A percentile compares a stretch with the other conserved stretches of the same genome.
phyloP scores from a whole-genome alignment of 1,140 invertebrate genomes.

The Trinorchestia longiramus region DNA sequence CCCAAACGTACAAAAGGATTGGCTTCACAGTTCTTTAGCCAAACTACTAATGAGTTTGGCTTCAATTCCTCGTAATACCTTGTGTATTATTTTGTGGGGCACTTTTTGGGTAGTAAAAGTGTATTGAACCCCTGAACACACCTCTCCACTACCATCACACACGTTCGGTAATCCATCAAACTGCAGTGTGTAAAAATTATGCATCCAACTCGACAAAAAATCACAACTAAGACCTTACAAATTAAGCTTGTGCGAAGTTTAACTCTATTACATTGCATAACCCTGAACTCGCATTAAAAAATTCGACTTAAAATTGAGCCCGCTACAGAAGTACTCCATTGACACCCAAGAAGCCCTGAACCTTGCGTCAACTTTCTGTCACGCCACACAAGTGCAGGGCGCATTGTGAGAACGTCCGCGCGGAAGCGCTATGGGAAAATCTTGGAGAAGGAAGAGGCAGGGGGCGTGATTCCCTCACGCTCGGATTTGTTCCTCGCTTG shows the following conservation, averaged over 20 bases:
- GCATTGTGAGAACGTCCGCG: conserved; percentile 16
- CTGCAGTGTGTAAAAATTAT: neutral
- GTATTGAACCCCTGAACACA: no score
- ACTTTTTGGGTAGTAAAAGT: no score
- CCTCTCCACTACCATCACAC: no score
- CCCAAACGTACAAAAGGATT: no score
- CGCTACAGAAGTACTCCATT: neutral
- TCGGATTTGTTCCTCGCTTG: conserved; percentile 45
- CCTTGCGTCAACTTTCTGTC: neutral
- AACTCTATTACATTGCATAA: neutral
- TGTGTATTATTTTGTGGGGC: no score
- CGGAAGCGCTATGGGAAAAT: conserved; percentile 12
- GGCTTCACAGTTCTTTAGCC: no score
- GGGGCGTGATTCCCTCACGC: conserved; percentile 36
- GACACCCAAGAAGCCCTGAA: neutral
- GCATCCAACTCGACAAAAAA: neutral
- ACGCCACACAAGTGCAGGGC: neutral
- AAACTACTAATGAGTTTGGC: no score
- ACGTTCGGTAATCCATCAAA: neutral
- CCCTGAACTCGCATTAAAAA: neutral
- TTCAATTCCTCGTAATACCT: no score
- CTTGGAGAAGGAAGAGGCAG: neutral
- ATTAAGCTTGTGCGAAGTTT: neutral
- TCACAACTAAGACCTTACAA: neutral
- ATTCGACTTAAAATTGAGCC: neutral